These are phyloP conservation scores for Ichneumoninae sp. DNA, from an alignment of 2,888 invertebrate genomes.

Conservation along the genomic window DNA sequence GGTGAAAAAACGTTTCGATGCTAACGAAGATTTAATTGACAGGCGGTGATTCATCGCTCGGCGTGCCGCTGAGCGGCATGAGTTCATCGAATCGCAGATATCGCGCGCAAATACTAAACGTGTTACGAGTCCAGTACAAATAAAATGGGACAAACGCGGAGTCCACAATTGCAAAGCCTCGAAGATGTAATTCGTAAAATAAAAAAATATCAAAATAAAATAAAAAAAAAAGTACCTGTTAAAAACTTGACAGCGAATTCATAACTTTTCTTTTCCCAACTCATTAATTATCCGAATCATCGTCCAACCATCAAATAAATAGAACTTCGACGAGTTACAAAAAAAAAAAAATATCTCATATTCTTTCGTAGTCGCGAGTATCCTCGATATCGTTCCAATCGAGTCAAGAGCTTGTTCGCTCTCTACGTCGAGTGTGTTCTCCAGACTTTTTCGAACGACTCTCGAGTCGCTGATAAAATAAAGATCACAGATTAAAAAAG, in stretches of 20 bases:
- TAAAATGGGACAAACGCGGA: neutral
- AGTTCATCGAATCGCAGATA: conserved; percentile 2
- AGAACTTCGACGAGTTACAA: neutral
- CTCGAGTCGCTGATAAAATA: neutral
- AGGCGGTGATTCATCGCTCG: conserved; percentile 13
- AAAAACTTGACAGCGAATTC: neutral
- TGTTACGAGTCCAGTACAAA: neutral
- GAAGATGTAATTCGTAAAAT: neutral
- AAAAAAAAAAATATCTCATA: too few species aligned
- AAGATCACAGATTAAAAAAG: neutral
- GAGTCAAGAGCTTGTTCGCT: conserved; percentile 8
- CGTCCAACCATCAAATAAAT: neutral
- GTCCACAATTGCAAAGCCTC: neutral
- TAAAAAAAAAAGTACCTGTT: neutral
- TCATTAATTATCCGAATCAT: neutral
- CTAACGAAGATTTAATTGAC: neutral
- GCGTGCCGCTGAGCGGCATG: neutral
- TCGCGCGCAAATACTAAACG: neutral
- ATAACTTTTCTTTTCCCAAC: neutral
- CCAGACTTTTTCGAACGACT: neutral
- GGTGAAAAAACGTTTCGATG: conserved; percentile 21
- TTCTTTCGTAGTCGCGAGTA: neutral
- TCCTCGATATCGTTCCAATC: neutral
- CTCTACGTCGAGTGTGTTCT: neutral
- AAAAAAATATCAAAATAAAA: neutral